Base-by-base conservation (phyloP, 2,888 invertebrate species). In the Habrosyne pyritoides region DNA sequence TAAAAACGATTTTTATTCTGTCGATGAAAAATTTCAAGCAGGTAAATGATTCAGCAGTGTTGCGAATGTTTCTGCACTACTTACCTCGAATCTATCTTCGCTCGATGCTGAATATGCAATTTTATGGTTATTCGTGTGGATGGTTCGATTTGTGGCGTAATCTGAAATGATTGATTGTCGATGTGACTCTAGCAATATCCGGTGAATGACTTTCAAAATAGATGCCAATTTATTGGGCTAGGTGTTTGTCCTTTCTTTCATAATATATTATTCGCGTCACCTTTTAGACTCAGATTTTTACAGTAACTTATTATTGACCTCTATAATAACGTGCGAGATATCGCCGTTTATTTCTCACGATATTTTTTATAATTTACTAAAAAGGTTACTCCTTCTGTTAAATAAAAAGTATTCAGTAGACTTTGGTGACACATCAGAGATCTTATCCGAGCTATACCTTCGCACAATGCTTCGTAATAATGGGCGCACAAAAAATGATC, bases 361-460 rank as follows among this genome's bases (percentile, higher is more conserved):
- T 54, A 47, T 62, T 69, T 18, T 86, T 85, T 85, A 64, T 80
- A 71, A 74, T 76, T 67, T 66, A 82, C 78, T 75, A 81, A 86
- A 88, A 87, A 86, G 83, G 84, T 87, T 84, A 84, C 82, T 84
- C 78, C 76, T 87, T 86, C 85, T 78, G 79, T 79, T 81, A 75
- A 81, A 78, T 74, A 82, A 88, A 73, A 89, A 84, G 82, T 42
- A 77, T 71, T 73, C 83, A 75, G 83, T 81, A 85, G 83, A 83
- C 82, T 79, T 77, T 78, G 83, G 91, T 89, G 91, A 91, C 91
- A 92, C 86, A 85, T 88, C 86, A 75, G 78, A 91, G 92, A 92
- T 92, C 87, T 90, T 89, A 92, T 91, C 92, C 83, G 70, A 77
- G 76, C 78, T 88, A 86, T 90, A 86, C 81, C 89, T 89, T 89